Evolutionary conservation across 1,140 invertebrate species (phyloP).

Genomic region (Papilio helenus): DNA sequence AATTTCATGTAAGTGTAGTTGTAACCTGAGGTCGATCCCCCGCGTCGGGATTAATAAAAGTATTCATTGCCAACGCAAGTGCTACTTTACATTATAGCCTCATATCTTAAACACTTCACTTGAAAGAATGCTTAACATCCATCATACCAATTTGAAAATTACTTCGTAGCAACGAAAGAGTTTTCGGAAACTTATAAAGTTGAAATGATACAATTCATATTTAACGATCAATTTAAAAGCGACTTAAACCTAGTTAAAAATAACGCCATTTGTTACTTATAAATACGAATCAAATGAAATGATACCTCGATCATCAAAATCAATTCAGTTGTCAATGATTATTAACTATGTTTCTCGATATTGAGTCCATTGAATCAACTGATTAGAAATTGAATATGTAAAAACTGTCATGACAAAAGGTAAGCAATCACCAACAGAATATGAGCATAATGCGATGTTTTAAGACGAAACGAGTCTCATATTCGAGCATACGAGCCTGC

Average conservation of each 20-base stretch:
- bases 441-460: conserved; percentile 6
- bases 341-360: not conserved
- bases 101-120: too few relatives aligned
- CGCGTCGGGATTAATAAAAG: not conserved
- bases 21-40: not conserved
- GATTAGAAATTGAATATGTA: conserved; percentile 3
- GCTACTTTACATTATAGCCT: not conserved
- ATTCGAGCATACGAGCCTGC: conserved; percentile 16
- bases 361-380: not conserved
- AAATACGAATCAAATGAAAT: too few relatives aligned
- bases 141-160: too few relatives aligned
- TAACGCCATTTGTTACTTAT: too few relatives aligned
- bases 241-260: too few relatives aligned
- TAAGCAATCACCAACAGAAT: conserved; percentile 2
- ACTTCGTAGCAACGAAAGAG: too few relatives aligned
- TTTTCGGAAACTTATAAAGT: too few relatives aligned
- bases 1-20: too few relatives aligned
- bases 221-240: too few relatives aligned
- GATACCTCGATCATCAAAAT: too few relatives aligned
- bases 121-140: too few relatives aligned
- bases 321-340: not conserved
- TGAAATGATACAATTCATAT: too few relatives aligned
- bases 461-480: conserved; percentile 11
- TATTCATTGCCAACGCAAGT: not conserved
- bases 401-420: not conserved